Percentiles rank a stretch among this genome's conserved stretches.
Evolutionary conservation across 2,113 vertebrate genomes (phyloP).

Genomic region (Nycticebus coucang): DNA sequence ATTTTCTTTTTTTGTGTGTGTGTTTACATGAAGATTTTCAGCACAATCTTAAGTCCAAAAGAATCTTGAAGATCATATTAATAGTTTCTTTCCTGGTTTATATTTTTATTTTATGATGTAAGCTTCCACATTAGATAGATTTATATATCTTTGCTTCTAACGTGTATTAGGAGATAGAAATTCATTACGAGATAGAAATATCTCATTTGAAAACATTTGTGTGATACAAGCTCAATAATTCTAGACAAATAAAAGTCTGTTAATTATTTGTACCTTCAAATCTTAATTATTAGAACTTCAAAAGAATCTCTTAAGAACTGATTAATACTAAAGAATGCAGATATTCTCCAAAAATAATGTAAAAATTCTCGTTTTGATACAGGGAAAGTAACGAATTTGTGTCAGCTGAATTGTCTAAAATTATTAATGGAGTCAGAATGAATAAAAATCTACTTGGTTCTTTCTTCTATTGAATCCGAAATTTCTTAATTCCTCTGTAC

Average conservation of each 20-base stretch:
- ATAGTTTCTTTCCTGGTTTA: slow-evolving; percentile 56
- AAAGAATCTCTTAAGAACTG: background rate
- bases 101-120: slow-evolving; percentile 15
- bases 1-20: background rate
- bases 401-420: slow-evolving; percentile 43
- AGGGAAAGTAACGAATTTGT: background rate
- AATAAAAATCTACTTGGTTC: background rate
- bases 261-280: slow-evolving; percentile 46
- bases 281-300: slow-evolving; percentile 54
- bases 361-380: slow-evolving; percentile 38
- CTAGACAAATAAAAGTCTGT: slow-evolving; percentile 17
- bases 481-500: background rate
- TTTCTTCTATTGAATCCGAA: slow-evolving; percentile 18
- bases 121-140: slow-evolving; percentile 25
- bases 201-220: slow-evolving; percentile 54
- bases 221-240: background rate
- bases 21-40: background rate
- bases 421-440: background rate
- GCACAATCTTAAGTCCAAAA: slow-evolving; percentile 62
- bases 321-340: slow-evolving; percentile 41
- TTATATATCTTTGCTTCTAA: background rate
- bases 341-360: background rate
- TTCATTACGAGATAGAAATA: background rate
- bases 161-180: background rate
- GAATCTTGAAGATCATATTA: slow-evolving; percentile 37